phyloP scores from a whole-genome alignment of 2,113 vertebrate genomes.

The Sakesphorus luctuosus region DNA sequence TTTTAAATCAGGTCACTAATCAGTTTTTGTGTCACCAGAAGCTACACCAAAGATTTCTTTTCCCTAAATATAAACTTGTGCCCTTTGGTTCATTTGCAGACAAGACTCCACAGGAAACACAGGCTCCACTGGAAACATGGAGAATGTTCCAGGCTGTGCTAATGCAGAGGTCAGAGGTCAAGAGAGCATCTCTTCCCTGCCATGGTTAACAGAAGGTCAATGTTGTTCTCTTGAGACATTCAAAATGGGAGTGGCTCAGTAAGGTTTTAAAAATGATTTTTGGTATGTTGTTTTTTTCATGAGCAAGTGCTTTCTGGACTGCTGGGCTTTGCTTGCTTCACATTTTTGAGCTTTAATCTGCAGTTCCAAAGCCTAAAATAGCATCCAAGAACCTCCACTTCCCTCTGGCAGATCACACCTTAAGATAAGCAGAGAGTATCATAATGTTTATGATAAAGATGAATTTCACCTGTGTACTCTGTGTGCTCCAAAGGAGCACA shows the following conservation, averaged over 20 bases:
- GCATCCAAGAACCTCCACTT: not conserved
- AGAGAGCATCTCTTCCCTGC: not conserved
- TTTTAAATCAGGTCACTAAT: not conserved
- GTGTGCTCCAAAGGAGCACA: not conserved
- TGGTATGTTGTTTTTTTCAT: not conserved
- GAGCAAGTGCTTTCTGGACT: not conserved
- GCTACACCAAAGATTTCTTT: not conserved
- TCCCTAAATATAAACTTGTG: not conserved
- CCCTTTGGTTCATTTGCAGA: not conserved
- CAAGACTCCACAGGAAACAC: not conserved
- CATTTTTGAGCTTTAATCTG: not conserved
- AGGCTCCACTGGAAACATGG: not conserved
- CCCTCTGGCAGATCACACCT: not conserved
- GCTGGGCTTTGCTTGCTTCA: not conserved
- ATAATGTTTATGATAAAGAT: not conserved
- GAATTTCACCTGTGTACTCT: not conserved
- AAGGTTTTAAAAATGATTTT: not conserved
- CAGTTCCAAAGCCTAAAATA: not conserved
- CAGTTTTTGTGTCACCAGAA: not conserved
- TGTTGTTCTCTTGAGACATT: not conserved
- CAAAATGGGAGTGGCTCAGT: not conserved
- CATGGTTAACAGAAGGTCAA: not conserved
- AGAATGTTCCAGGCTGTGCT: not conserved
- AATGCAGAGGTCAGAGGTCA: not conserved
- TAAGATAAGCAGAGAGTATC: not conserved